phyloP scores from a whole-genome alignment of 2,888 invertebrate genomes.

The Apodemia duryi region DNA sequence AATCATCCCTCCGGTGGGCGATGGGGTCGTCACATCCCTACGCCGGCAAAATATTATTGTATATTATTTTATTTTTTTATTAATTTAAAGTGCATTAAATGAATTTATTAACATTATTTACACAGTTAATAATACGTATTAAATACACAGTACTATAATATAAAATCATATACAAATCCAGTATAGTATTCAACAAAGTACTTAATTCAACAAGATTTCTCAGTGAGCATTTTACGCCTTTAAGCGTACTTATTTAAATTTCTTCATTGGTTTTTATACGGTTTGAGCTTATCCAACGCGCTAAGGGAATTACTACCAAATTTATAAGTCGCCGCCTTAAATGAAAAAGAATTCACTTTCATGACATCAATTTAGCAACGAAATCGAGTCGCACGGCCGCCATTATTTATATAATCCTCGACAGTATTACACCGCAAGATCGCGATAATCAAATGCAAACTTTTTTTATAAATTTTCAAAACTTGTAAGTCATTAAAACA shows the following conservation, averaged over 20 bases:
- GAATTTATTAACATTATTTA: too few relatives aligned
- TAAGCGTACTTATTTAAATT: slow-evolving; percentile 9
- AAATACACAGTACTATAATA: too few relatives aligned
- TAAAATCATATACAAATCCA: too few relatives aligned
- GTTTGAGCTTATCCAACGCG: not conserved
- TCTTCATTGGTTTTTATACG: slow-evolving; percentile 3
- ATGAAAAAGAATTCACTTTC: slow-evolving; percentile 14
- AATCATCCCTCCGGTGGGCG: too few relatives aligned
- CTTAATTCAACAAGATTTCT: not conserved
- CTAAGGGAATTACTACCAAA: slow-evolving; percentile 1
- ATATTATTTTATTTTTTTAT: too few relatives aligned
- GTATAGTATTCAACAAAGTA: not conserved
- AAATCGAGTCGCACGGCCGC: slow-evolving; percentile 6
- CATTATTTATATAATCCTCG: not conserved
- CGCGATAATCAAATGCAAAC: slow-evolving; percentile 41
- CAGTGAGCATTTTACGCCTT: slow-evolving; percentile 1
- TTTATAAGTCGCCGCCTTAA: slow-evolving; percentile 6
- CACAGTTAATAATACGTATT: too few relatives aligned
- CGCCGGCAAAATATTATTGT: too few relatives aligned
- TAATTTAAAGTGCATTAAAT: too few relatives aligned
- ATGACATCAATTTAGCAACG: slow-evolving; percentile 12
- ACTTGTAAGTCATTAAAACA: slow-evolving; percentile 46
- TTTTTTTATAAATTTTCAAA: slow-evolving; percentile 47
- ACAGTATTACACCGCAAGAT: slow-evolving; percentile 8
- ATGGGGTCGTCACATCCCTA: too few relatives aligned